These are phyloP conservation scores for Drosophila varians DNA, from an alignment of 1,140 invertebrate genomes.

Conservation along the genomic window DNA sequence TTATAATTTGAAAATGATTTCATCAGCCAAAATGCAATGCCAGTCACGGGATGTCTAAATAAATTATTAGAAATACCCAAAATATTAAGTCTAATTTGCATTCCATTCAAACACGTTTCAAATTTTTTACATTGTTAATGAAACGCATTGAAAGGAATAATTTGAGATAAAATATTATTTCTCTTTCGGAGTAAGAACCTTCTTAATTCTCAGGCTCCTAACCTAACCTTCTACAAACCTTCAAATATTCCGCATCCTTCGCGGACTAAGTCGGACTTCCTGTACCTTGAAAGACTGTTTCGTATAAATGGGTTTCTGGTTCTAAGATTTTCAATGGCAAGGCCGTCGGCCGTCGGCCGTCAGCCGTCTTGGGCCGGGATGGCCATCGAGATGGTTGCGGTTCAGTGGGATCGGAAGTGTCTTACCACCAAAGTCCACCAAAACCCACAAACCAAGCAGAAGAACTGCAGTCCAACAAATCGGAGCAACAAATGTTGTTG, in stretches of 20 bases:
- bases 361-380: slow-evolving; percentile 16
- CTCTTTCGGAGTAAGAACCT: too few species aligned
- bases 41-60: background rate
- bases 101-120: background rate
- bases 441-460: background rate
- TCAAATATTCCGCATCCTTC: background rate
- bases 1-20: background rate
- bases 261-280: slow-evolving; percentile 25
- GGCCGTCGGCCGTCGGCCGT: too few species aligned
- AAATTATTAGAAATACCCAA: background rate
- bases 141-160: background rate
- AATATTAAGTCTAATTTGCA: background rate
- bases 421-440: slow-evolving; percentile 21
- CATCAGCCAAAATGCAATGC: background rate
- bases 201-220: too few species aligned
- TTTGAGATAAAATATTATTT: background rate
- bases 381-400: slow-evolving; percentile 67
- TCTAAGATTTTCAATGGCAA: slow-evolving; percentile 38
- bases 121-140: background rate
- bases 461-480: slow-evolving; percentile 30
- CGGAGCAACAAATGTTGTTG: background rate
- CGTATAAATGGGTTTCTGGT: slow-evolving; percentile 14
- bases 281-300: slow-evolving; percentile 15
- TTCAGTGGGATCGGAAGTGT: slow-evolving; percentile 65
- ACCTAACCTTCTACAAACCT: too few species aligned